Conservation (phyloP, 2,113 vertebrate species). For the Nipponia nippon region DNA sequence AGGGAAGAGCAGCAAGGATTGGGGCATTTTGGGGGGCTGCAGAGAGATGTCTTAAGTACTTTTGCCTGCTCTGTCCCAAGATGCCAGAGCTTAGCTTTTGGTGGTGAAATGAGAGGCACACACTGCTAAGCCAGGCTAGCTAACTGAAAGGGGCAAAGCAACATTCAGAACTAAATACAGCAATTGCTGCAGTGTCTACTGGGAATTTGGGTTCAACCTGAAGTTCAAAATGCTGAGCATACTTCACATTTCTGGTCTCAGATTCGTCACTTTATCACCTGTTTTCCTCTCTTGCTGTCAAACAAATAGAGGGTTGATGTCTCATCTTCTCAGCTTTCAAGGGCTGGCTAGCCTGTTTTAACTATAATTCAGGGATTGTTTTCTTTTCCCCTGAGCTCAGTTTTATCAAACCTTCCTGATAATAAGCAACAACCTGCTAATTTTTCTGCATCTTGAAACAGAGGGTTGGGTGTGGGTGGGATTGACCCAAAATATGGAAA, state of each 20-base stretch:
- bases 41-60: background rate
- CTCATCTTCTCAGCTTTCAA: background rate
- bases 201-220: background rate
- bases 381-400: background rate
- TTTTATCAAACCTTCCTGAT: background rate
- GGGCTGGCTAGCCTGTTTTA: background rate
- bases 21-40: background rate
- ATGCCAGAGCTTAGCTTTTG: background rate
- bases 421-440: background rate
- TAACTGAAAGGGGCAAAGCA: background rate
- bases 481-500: background rate
- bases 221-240: background rate
- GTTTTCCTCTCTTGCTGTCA: background rate
- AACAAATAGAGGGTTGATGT: background rate
- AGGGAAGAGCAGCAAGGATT: background rate
- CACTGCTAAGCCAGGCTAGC: background rate
- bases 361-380: background rate
- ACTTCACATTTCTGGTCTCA: background rate
- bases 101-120: background rate
- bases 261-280: background rate
- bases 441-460: background rate
- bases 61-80: background rate
- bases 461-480: background rate
- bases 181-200: background rate
- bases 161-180: background rate